Evolutionary conservation across 2,888 invertebrate species (phyloP).

Genomic region (Thymelicus sylvestris): DNA sequence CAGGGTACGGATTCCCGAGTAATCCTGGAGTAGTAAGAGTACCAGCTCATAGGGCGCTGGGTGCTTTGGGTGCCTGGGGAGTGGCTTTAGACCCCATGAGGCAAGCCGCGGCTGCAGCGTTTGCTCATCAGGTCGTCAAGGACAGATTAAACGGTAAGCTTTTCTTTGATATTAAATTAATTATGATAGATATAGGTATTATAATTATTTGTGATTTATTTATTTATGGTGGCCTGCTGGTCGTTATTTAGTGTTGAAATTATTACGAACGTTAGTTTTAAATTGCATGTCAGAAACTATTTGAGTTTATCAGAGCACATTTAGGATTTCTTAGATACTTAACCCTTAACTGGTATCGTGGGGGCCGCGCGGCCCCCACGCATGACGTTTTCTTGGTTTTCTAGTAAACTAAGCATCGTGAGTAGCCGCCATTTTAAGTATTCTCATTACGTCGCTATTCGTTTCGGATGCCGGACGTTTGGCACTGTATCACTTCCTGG

Average conservation of each 20-base stretch:
- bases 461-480: no score
- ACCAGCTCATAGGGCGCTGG: constrained; percentile 89
- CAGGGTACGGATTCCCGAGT: constrained; percentile 82
- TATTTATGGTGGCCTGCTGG: no score
- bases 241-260: no score
- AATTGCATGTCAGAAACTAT: no score
- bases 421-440: no score
- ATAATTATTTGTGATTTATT: neutral
- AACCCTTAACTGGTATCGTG: constrained; percentile 6
- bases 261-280: no score
- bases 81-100: constrained; percentile 87
- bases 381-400: constrained; percentile 13
- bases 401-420: neutral
- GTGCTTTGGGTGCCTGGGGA: constrained; percentile 82
- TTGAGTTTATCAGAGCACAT: no score
- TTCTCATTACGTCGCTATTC: no score
- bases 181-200: neutral
- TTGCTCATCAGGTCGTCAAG: constrained; percentile 92
- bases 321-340: neutral
- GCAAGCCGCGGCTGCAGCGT: constrained; percentile 88
- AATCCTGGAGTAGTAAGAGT: constrained; percentile 92
- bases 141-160: constrained; percentile 92
- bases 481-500: no score
- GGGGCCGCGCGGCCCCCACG: constrained; percentile 8
- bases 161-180: neutral